Percentiles rank a stretch among this genome's conserved stretches.
Conservation (phyloP, 2,113 vertebrate genomes). For the Miniopterus natalensis region DNA sequence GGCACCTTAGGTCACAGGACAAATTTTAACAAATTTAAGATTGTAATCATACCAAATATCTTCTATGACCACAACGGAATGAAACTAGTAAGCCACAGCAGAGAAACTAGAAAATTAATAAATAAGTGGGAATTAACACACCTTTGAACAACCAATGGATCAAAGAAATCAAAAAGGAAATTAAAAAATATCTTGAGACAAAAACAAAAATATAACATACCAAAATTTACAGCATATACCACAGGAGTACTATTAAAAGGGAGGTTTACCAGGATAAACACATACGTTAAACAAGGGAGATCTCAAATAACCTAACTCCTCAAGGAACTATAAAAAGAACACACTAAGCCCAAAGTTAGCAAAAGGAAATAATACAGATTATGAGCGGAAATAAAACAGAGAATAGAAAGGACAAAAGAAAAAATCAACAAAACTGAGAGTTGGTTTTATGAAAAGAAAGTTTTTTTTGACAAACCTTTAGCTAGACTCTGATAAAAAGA, state of each 20-base stretch:
- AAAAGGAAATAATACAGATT: not conserved
- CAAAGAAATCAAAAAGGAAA: conserved; percentile 22
- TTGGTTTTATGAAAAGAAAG: not conserved
- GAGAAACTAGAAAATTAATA: not conserved
- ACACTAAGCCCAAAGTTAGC: not conserved
- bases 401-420: not conserved
- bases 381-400: not conserved
- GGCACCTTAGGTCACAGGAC: not conserved
- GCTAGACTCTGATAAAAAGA: not conserved
- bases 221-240: not conserved
- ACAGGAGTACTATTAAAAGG: not conserved
- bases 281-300: not conserved
- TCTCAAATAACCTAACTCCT: not conserved
- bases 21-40: not conserved
- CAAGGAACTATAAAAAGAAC: not conserved
- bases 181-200: not conserved
- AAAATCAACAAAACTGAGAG: not conserved
- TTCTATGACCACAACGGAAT: not conserved
- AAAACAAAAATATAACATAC: not conserved
- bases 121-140: not conserved
- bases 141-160: not conserved
- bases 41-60: not conserved
- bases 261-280: not conserved
- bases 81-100: conserved; percentile 12
- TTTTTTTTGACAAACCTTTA: not conserved